phyloP scores from a whole-genome alignment of 2,113 vertebrate genomes.

The Shinisaurus crocodilurus region DNA sequence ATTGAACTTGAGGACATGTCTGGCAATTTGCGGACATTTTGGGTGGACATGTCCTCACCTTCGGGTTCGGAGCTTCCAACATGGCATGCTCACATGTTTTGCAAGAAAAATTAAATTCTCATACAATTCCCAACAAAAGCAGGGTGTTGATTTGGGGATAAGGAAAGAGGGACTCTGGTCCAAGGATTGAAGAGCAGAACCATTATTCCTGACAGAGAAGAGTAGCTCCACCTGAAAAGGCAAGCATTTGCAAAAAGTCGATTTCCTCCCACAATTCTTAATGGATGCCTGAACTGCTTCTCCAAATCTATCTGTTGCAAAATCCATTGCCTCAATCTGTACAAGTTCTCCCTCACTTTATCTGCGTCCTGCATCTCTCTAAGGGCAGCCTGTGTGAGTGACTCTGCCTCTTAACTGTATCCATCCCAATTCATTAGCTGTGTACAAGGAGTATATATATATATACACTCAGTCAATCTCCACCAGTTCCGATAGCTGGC shows the following conservation, averaged over 20 bases:
- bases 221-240: background rate
- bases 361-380: conserved; percentile 48
- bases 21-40: no score
- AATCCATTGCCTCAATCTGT: background rate
- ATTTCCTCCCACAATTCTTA: conserved; percentile 39
- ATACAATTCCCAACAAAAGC: background rate
- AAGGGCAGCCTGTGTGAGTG: conserved; percentile 41
- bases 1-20: no score
- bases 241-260: conserved; percentile 10
- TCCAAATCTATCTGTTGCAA: conserved; percentile 11
- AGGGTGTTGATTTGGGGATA: background rate
- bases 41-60: no score
- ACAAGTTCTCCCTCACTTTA: conserved; percentile 20
- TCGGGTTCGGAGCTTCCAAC: no score
- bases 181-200: background rate
- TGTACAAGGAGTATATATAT: background rate
- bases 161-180: background rate
- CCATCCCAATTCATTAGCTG: conserved; percentile 52
- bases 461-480: conserved; percentile 23
- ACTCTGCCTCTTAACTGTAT: conserved; percentile 42
- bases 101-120: background rate
- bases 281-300: background rate
- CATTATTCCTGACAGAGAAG: background rate
- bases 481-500: fast-evolving
- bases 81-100: background rate